phyloP scores from a whole-genome alignment of 2,797 vertebrate genomes.

The Agapornis canus region DNA sequence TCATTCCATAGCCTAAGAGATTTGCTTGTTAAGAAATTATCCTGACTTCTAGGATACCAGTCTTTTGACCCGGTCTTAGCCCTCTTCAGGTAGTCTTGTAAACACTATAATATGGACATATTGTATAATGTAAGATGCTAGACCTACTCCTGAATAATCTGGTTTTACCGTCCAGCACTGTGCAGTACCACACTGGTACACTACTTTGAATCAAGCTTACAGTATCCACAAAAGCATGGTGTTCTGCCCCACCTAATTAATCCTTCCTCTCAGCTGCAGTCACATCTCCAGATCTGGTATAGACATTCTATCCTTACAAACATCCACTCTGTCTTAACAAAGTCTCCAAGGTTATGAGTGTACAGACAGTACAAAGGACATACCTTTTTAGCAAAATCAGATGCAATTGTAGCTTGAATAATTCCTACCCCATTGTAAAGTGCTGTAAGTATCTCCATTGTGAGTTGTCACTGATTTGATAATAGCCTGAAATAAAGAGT shows the following conservation, averaged over 20 bases:
- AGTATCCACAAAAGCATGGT: background rate
- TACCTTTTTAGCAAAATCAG: background rate
- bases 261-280: background rate
- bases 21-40: background rate
- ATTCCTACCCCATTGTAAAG: background rate
- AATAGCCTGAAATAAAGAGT: background rate
- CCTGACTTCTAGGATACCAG: background rate
- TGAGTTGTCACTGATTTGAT: background rate
- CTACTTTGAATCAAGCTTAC: background rate
- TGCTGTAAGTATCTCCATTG: rapidly evolving
- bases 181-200: background rate
- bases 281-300: background rate
- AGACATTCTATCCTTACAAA: background rate
- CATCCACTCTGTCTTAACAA: background rate
- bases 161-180: background rate
- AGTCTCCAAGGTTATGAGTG: background rate
- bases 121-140: background rate
- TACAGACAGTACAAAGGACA: background rate
- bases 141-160: background rate
- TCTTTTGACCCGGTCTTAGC: background rate
- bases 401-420: background rate
- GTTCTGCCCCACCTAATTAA: background rate
- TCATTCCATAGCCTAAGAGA: background rate
- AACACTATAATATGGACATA: background rate
- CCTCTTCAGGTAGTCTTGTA: background rate